These are phyloP conservation scores for Plecotus auritus DNA, from an alignment of 2,113 vertebrate genomes.

Conservation along the genomic window DNA sequence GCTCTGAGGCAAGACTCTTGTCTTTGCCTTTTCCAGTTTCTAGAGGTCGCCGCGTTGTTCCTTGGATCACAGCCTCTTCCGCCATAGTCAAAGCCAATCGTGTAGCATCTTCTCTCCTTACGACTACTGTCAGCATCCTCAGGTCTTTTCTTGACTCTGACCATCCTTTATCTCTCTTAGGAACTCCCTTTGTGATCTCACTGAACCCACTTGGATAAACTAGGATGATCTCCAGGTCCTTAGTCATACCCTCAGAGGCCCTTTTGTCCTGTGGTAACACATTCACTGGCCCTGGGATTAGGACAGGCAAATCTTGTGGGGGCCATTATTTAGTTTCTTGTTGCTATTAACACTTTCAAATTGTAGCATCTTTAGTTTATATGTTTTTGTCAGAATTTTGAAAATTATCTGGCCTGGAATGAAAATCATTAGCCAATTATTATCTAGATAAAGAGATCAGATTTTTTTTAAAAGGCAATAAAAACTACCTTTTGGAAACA, in stretches of 20 bases:
- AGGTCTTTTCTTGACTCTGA: neutral
- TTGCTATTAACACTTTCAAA: neutral
- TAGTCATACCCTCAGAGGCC: neutral
- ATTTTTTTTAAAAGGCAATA: too few relatives aligned
- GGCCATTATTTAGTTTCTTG: neutral
- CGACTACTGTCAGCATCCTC: neutral
- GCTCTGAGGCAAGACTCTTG: too few relatives aligned
- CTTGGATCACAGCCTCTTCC: neutral
- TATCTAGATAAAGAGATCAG: too few relatives aligned
- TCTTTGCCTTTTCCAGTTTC: neutral
- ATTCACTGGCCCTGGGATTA: neutral
- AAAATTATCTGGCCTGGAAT: neutral
- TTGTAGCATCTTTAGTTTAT: neutral
- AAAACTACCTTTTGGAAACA: too few relatives aligned
- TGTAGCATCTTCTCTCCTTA: neutral
- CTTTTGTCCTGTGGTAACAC: neutral
- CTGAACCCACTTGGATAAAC: neutral
- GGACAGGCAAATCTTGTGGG: neutral
- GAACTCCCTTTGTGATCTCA: neutral
- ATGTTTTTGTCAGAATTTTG: neutral
- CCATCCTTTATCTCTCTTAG: neutral
- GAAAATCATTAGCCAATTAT: too few relatives aligned
- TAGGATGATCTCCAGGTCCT: neutral
- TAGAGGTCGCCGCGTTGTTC: neutral
- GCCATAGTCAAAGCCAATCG: neutral